Evolutionary conservation across 2,888 invertebrate species (phyloP).

Genomic region (Leptothorax acervorum): DNA sequence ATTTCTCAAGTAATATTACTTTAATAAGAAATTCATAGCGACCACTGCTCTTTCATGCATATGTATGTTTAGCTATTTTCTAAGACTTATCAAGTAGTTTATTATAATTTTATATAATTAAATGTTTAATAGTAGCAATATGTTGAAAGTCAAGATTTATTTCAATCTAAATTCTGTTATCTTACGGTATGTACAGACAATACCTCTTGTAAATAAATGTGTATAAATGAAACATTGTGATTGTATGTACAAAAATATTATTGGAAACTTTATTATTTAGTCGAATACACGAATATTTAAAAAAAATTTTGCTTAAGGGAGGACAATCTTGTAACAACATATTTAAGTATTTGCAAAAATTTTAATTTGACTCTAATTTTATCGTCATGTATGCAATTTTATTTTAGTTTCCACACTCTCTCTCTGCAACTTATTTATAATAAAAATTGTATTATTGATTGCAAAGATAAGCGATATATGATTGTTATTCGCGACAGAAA

Average conservation of each 20-base stretch:
- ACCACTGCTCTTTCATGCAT: not conserved
- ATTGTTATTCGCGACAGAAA: not conserved
- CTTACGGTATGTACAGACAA: not conserved
- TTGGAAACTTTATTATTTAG: not conserved
- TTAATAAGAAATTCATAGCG: not conserved
- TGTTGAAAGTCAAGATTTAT: not conserved
- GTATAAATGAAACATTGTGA: not conserved
- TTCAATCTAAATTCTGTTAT: not conserved
- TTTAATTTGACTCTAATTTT: not conserved
- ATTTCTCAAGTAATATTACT: not conserved
- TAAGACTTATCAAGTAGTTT: not conserved
- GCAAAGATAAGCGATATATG: not conserved
- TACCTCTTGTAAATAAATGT: not conserved
- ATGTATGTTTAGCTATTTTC: not conserved
- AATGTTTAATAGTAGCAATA: not conserved
- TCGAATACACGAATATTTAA: not conserved
- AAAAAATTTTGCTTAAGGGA: not conserved
- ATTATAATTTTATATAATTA: not conserved
- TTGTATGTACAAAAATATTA: not conserved
- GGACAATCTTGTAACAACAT: not conserved
- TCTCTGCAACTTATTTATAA: not conserved
- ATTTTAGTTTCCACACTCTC: not conserved
- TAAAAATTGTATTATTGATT: slow-evolving; percentile 21
- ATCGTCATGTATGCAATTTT: not conserved
- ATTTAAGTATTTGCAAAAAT: not conserved